phyloP scores from a whole-genome alignment of 1,140 invertebrate genomes.

The Nilaparvata lugens region DNA sequence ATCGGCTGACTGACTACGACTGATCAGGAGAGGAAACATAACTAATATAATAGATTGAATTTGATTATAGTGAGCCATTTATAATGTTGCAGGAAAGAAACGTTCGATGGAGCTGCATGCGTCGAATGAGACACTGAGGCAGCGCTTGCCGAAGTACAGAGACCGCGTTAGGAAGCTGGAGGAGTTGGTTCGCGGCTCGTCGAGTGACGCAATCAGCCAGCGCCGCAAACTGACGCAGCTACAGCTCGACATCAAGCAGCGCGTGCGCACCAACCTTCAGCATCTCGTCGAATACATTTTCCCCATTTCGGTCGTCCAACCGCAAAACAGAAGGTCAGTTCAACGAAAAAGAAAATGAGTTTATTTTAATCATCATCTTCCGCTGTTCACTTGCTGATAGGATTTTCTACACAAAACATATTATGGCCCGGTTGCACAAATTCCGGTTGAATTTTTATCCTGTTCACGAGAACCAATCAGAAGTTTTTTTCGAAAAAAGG shows the following conservation, averaged over 20 bases:
- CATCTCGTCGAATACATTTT: constrained; percentile 69
- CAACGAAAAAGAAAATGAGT: not conserved
- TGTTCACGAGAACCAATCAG: no score
- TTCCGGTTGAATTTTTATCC: no score
- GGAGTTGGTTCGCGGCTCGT: constrained; percentile 43
- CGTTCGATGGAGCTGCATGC: constrained; percentile 42
- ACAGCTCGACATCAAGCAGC: constrained; percentile 47
- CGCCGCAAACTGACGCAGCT: constrained; percentile 25
- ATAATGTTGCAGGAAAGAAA: constrained; percentile 32
- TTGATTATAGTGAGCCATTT: no score
- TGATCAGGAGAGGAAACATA: no score
- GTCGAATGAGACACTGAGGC: constrained; percentile 45
- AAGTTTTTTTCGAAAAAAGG: no score
- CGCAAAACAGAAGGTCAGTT: constrained; percentile 38
- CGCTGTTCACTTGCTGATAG: not conserved
- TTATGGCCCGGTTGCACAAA: no score
- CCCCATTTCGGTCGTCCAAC: constrained; percentile 52
- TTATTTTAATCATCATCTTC: not conserved
- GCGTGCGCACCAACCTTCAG: constrained; percentile 49
- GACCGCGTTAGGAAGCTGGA: constrained; percentile 50
- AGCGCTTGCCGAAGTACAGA: constrained; percentile 48
- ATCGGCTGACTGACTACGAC: no score
- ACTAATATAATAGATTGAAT: no score
- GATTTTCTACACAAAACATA: not conserved
- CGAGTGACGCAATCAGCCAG: constrained; percentile 37